phyloP scores from a whole-genome alignment of 2,888 invertebrate species.

The Harmothoe impar region DNA sequence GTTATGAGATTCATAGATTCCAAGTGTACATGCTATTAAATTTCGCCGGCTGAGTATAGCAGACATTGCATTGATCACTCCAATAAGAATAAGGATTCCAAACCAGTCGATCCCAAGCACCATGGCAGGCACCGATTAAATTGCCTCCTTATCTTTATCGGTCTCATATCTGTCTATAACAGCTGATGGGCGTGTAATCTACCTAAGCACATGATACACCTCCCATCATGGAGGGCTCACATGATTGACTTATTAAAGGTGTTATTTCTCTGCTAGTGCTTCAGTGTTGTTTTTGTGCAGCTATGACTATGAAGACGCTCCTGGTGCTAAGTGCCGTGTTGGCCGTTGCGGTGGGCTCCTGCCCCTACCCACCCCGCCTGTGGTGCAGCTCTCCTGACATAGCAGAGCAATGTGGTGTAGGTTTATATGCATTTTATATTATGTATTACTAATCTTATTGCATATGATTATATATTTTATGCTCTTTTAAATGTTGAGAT shows the following conservation, averaged over 20 bases:
- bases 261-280: neutral
- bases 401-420: conserved; percentile 24
- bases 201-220: neutral
- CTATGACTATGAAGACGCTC: neutral
- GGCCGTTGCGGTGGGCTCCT: conserved; percentile 1
- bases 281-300: neutral
- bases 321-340: neutral
- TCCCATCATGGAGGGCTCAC: too few species aligned
- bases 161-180: too few species aligned
- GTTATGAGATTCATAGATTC: too few species aligned
- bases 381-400: conserved; percentile 45
- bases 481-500: neutral
- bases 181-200: neutral
- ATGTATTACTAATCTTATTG: neutral
- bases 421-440: neutral
- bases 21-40: too few species aligned
- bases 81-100: too few species aligned
- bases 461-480: neutral
- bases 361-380: conserved; percentile 28
- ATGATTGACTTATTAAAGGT: too few species aligned
- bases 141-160: too few species aligned
- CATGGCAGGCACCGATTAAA: too few species aligned
- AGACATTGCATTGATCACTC: too few species aligned
- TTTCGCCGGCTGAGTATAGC: too few species aligned
- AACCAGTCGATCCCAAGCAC: too few species aligned